A percentile compares a stretch with the other conserved stretches of the same genome.
These are phyloP conservation scores for Sebastes fasciatus DNA, from an alignment of 2,113 vertebrate genomes.

Conservation along the genomic window DNA sequence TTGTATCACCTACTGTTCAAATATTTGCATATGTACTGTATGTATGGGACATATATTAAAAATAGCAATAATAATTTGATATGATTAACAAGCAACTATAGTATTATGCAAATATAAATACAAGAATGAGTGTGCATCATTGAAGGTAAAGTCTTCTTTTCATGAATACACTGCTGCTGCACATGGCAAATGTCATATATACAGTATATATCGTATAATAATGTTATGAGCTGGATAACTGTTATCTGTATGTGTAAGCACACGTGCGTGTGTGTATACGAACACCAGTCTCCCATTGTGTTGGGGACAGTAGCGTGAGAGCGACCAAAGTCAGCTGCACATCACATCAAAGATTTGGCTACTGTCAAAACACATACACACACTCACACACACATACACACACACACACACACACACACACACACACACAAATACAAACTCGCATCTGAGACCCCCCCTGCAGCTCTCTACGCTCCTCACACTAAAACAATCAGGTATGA, in stretches of 20 bases:
- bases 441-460: constrained; percentile 5
- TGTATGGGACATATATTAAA: neutral
- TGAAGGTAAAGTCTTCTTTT: neutral
- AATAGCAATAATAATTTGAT: neutral
- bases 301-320: constrained; percentile 64
- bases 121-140: neutral
- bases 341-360: constrained; percentile 75
- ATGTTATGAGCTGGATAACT: neutral
- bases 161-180: neutral
- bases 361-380: constrained; percentile 32
- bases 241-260: neutral
- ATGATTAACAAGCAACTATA: neutral
- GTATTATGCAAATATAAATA: neutral
- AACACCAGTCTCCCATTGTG: constrained; percentile 70
- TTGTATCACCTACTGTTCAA: neutral
- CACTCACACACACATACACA: constrained; percentile 36
- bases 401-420: constrained; percentile 38
- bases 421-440: constrained; percentile 39
- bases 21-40: neutral
- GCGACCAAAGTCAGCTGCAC: constrained; percentile 63
- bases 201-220: neutral
- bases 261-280: constrained; percentile 27
- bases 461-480: constrained; percentile 18
- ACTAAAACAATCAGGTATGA: constrained; percentile 64
- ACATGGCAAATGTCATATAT: neutral